A percentile compares a stretch with the other conserved stretches of the same genome.
Conservation (phyloP, 2,888 invertebrate genomes). For the Macrophya alboannulata region DNA sequence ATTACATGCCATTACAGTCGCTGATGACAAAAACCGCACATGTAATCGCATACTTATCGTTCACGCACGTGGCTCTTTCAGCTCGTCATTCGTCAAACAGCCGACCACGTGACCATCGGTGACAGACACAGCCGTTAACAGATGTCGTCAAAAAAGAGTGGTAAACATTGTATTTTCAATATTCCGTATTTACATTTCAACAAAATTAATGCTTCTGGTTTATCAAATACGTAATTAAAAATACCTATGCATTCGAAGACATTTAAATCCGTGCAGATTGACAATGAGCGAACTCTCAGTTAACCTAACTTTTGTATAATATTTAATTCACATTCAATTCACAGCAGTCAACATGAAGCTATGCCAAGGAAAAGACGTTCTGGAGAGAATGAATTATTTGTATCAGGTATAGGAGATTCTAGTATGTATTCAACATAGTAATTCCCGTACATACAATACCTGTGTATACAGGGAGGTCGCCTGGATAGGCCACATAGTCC, state of each 20-base stretch:
- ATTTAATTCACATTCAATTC: neutral
- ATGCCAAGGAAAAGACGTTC: constrained; percentile 86
- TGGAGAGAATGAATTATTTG: constrained; percentile 87
- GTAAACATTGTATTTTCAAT: neutral
- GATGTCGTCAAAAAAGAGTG: constrained; percentile 17
- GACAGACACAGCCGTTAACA: neutral
- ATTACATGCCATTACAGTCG: neutral
- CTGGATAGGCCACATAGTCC: too few species aligned
- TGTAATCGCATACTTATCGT: neutral
- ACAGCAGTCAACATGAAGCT: constrained; percentile 76
- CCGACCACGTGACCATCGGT: neutral
- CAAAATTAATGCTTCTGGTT: neutral
- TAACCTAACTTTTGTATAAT: constrained; percentile 31
- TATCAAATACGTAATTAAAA: neutral
- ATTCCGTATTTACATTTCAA: neutral
- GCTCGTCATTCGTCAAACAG: neutral
- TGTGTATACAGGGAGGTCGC: too few species aligned
- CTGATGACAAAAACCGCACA: neutral
- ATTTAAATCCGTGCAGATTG: neutral
- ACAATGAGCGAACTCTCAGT: neutral
- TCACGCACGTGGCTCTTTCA: neutral
- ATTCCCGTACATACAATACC: neutral
- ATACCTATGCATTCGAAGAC: too few species aligned
- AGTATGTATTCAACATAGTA: neutral
- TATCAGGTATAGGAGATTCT: constrained; percentile 82